Percentiles rank a stretch among this genome's conserved stretches.
Evolutionary conservation across 2,797 vertebrate genomes (phyloP).

Genomic region (Gastrophryne carolinensis): DNA sequence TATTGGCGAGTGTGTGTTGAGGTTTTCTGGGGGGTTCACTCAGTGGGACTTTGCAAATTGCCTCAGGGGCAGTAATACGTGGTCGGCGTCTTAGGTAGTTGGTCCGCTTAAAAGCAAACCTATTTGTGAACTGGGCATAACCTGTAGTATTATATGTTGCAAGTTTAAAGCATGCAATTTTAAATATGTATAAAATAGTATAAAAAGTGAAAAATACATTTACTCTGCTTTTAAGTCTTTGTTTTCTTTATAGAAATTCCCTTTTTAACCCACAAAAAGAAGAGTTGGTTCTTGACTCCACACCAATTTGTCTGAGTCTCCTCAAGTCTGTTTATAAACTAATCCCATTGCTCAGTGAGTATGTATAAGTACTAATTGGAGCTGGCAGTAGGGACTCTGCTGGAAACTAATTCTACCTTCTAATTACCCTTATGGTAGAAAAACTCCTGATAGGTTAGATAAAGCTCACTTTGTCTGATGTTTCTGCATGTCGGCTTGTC

Average conservation of each 20-base stretch:
- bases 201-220: no score
- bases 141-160: no score
- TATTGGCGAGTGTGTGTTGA: no score
- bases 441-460: conserved; percentile 49
- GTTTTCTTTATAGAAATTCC: conserved; percentile 3
- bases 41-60: no score
- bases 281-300: conserved; percentile 26
- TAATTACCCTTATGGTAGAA: conserved; percentile 50
- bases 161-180: no score
- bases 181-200: no score
- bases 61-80: no score
- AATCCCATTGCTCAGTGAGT: conserved; percentile 52
- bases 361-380: conserved; percentile 51
- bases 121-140: no score
- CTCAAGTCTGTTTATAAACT: conserved; percentile 50
- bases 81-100: no score
- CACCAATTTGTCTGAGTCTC: conserved; percentile 49
- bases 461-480: conserved; percentile 51
- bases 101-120: no score
- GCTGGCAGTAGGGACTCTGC: conserved; percentile 47
- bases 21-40: no score
- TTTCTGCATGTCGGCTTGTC: conserved; percentile 36
- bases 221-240: background rate
- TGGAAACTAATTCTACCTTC: conserved; percentile 52
- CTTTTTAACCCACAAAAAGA: conserved; percentile 24